Evolutionary conservation across 1,140 invertebrate genomes (phyloP), one percentile per base, ranked within the genome.

Genomic region (Varroa destructor): DNA sequence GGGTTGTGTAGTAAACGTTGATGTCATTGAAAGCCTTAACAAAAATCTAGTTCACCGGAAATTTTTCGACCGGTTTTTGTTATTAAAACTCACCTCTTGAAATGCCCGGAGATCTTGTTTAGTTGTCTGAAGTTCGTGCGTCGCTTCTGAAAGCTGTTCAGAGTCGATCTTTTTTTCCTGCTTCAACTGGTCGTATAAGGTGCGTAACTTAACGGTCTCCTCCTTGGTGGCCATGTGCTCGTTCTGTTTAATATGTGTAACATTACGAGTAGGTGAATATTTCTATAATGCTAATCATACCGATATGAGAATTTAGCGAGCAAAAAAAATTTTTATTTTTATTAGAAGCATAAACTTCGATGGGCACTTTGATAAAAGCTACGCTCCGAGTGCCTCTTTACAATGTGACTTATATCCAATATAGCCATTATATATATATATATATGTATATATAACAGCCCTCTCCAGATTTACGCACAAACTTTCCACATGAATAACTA

Each of bases 201-300:
- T 46, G 2, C 61, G 61, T 40, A 67, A 37, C 8, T 67, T 67
- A 46, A 67, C 46, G 37, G 46, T 40, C 37, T 67, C 61, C 46
- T 67, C 61, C 40, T 67, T 67, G 10, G 61, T 67, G 10, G 40
- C 37, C 61, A 67, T 14, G 37, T 67, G 61, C 61, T 67, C 61
- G 5, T 67, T 67, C 61, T 67, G 61, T 67, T 2, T 12, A 40
- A 67, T 5, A 40, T 14, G 14, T 2, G 37, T 36, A 1, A 67
- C 14, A 43, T 40, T 67, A 43, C 25, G 46, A 51, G 3, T 51
- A 51, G 46, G 3, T 51, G 25, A 25, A 25, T 25, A 25, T 25
- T 25, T 25, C 25, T 25, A 25, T 25, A 25, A 25, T 25, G 25
- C 25, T 25, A 25, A 25, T 25, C 25, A 25, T 25, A 25, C 25